Evolutionary conservation across 2,113 vertebrate species (phyloP), one percentile per base, ranked within the genome.

Genomic region (Glareola pratincola): DNA sequence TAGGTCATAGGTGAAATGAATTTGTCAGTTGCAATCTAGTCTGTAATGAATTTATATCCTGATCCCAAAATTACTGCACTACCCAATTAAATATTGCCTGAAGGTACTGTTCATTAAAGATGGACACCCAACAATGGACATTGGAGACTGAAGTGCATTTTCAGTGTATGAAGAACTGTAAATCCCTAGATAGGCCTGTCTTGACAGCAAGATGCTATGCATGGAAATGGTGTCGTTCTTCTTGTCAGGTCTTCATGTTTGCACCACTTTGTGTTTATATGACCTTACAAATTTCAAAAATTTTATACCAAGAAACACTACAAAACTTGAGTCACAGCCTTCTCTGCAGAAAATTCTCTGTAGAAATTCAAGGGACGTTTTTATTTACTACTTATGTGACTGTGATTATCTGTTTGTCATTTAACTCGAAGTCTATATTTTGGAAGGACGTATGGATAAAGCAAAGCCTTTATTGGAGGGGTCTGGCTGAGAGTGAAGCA

Each of bases 21-120:
- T 95, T 97, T 94, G 93, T 93, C 91, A 88, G 91, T 96, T 3
- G 8, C 51, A 94, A 94, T 92, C 45, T 84, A 75, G 39, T 48
- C 47, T 88, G 85, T 67, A 96, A 98, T 89, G 91, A 96, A 96
- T 83, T 95, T 85, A 93, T 96, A 67, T 50, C 66, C 96, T 83
- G 66, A 87, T 95, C 85, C 94, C 67, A 96, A 64, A 95, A 96
- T 96, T 92, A 91, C 62, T 57, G 66, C 59, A 92, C 32, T 85
- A 43, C 64, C 57, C 89, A 93, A 96, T 95, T 97, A 96, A 93
- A 76, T 48, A 92, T 57, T 93, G 77, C 32, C 94, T 48, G 80
- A 96, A 94, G 87, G 36, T 45, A 87, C 45, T 66, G 47, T 63
- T 96, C 87, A 74, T 84, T 96, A 74, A 30, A 71, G 63, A 72